phyloP scores from a whole-genome alignment of 2,888 invertebrate genomes.

The Macroteleia sp. region DNA sequence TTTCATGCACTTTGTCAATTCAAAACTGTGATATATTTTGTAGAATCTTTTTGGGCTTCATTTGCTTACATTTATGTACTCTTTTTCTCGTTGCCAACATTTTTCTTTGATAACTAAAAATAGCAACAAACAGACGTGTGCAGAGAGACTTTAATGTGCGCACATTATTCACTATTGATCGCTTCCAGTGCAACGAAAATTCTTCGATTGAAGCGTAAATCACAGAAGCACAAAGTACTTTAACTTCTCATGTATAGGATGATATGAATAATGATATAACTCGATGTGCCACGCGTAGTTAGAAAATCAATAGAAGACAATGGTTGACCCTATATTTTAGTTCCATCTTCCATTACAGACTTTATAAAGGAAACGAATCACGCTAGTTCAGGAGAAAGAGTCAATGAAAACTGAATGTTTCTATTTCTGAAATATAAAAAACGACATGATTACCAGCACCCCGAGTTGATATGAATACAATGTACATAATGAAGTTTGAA shows the following conservation, averaged over 20 bases:
- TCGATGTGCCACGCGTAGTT: conserved; percentile 40
- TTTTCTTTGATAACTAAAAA: conserved; percentile 36
- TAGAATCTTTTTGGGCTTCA: not conserved
- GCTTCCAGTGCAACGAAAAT: conserved; percentile 24
- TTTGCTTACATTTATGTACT: not conserved
- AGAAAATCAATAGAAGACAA: conserved; percentile 66
- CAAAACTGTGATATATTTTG: conserved; percentile 17
- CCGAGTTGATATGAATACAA: too few relatives aligned
- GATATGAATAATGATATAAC: conserved; percentile 63
- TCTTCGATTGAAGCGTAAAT: conserved; percentile 36
- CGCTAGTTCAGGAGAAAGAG: too few relatives aligned
- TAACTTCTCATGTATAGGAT: conserved; percentile 24
- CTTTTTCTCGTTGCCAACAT: conserved; percentile 1
- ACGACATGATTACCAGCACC: too few relatives aligned
- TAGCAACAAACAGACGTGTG: conserved; percentile 7
- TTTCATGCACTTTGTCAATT: too few relatives aligned
- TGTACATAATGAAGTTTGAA: too few relatives aligned
- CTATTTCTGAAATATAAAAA: too few relatives aligned
- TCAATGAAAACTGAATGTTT: too few relatives aligned
- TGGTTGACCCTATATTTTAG: conserved; percentile 59
- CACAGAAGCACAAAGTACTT: conserved; percentile 25
- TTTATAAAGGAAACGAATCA: too few relatives aligned
- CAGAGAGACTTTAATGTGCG: conserved; percentile 23
- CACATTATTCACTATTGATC: conserved; percentile 37
- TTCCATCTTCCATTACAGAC: conserved; percentile 54